These are phyloP conservation scores for Eucidaris tribuloides DNA, from an alignment of 35 echinoderm and acorn worm species.

Conservation along the genomic window DNA sequence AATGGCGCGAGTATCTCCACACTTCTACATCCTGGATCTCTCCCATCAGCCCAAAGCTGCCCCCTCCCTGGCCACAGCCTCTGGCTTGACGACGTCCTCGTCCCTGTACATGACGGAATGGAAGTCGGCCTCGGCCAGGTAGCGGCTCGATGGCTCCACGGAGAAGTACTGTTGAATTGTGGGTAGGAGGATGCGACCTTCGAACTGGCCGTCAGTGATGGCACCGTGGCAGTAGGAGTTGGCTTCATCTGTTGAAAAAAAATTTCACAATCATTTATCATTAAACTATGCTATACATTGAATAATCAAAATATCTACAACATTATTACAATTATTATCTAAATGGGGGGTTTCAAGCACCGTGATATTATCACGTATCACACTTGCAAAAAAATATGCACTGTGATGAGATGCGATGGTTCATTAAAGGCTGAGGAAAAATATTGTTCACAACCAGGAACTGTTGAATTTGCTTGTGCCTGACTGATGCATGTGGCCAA, in stretches of 20 bases:
- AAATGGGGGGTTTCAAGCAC: no score
- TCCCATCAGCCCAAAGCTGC: conserved; percentile 54
- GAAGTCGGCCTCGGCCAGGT: conserved; percentile 59
- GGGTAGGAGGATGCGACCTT: conserved; percentile 56
- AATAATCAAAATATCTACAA: no score
- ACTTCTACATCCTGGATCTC: conserved; percentile 76
- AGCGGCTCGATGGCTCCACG: conserved; percentile 50
- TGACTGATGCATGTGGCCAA: no score
- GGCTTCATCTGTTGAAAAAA: conserved; percentile 64
- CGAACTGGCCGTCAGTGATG: conserved; percentile 64
- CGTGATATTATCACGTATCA: no score
- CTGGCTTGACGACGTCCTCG: conserved; percentile 51
- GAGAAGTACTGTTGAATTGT: conserved; percentile 31
- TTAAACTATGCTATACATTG: no score
- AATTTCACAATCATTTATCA: no score
- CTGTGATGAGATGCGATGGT: no score
- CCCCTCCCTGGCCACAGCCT: background rate
- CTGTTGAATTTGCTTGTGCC: no score
- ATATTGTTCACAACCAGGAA: no score
- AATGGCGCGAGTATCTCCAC: conserved; percentile 48
- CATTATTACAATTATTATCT: no score
- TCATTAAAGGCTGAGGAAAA: no score
- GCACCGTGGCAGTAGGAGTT: conserved; percentile 80
- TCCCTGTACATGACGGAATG: conserved; percentile 93
- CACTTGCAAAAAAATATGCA: no score